These are phyloP conservation scores for Nineta flava DNA, from an alignment of 2,888 invertebrate species.

Conservation along the genomic window DNA sequence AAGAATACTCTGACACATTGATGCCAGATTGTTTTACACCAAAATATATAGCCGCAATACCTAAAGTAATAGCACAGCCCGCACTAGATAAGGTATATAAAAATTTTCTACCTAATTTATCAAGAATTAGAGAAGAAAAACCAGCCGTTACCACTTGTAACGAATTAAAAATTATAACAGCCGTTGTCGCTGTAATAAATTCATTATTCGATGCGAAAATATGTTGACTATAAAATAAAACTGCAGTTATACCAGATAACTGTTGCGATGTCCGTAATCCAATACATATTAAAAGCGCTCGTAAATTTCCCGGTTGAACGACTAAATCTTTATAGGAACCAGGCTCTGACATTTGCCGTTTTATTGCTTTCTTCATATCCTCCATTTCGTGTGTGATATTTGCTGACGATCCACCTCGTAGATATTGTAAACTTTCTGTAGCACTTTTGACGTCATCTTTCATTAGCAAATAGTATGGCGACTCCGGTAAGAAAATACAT, in stretches of 20 bases:
- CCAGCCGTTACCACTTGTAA: conserved; percentile 40
- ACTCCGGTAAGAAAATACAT: conserved; percentile 39
- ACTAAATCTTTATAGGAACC: conserved; percentile 38
- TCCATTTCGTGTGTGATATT: conserved; percentile 25
- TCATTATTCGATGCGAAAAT: conserved; percentile 27
- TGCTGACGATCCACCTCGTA: conserved; percentile 21
- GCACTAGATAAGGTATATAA: conserved; percentile 34
- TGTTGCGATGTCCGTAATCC: conserved; percentile 37
- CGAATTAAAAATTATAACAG: conserved; percentile 24
- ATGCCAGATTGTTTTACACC: conserved; percentile 24
- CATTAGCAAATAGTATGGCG: conserved; percentile 33
- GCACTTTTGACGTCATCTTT: conserved; percentile 29
- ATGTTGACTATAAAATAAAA: conserved; percentile 42
- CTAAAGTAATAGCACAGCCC: conserved; percentile 26
- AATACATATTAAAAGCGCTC: conserved; percentile 44
- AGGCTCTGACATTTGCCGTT: conserved; percentile 30
- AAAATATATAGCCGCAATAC: conserved; percentile 28
- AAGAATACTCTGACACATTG: conserved; percentile 22
- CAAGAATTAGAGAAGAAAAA: conserved; percentile 39
- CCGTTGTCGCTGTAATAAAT: conserved; percentile 24
- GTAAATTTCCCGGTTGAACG: conserved; percentile 36
- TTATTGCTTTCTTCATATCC: conserved; percentile 19
- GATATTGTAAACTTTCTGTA: conserved; percentile 26
- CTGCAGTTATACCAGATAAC: conserved; percentile 43
- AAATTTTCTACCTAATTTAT: conserved; percentile 34